A percentile compares a stretch with the other conserved stretches of the same genome.
Conservation (phyloP, 2,888 invertebrate species). For the Platypus cylindrus region DNA sequence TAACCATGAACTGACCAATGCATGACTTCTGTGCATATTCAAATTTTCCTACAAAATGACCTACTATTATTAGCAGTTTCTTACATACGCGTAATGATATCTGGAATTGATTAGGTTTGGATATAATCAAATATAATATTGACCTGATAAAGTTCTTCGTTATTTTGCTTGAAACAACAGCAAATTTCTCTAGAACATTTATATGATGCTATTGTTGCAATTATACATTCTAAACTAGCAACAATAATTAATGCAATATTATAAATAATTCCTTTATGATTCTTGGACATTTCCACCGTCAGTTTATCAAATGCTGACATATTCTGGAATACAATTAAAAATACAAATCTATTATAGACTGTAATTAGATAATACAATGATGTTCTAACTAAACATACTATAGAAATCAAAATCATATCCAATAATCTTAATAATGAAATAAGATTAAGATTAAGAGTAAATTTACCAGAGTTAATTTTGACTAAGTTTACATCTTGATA, state of each 20-base stretch:
- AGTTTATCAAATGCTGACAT: constrained; percentile 13
- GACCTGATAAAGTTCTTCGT: constrained; percentile 20
- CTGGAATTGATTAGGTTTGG: not conserved
- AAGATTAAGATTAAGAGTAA: too few relatives aligned
- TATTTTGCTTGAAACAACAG: constrained; percentile 42
- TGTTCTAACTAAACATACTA: too few relatives aligned
- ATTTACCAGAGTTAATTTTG: too few relatives aligned
- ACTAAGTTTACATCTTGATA: too few relatives aligned
- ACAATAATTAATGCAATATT: constrained; percentile 50
- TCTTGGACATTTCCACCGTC: constrained; percentile 31
- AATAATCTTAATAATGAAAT: too few relatives aligned
- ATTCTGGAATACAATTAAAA: too few relatives aligned
- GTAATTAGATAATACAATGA: too few relatives aligned
- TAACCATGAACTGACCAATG: constrained; percentile 45
- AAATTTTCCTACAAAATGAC: constrained; percentile 17
- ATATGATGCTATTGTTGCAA: constrained; percentile 41
- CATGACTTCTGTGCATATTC: constrained; percentile 38
- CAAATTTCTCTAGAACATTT: constrained; percentile 43
- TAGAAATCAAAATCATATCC: too few relatives aligned
- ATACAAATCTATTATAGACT: too few relatives aligned
- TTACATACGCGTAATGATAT: not conserved
- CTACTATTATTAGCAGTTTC: not conserved
- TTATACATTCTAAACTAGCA: constrained; percentile 40
- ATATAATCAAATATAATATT: not conserved
- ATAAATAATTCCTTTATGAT: constrained; percentile 45